phyloP scores from a whole-genome alignment of 2,113 vertebrate genomes.

The Dasypus novemcinctus region DNA sequence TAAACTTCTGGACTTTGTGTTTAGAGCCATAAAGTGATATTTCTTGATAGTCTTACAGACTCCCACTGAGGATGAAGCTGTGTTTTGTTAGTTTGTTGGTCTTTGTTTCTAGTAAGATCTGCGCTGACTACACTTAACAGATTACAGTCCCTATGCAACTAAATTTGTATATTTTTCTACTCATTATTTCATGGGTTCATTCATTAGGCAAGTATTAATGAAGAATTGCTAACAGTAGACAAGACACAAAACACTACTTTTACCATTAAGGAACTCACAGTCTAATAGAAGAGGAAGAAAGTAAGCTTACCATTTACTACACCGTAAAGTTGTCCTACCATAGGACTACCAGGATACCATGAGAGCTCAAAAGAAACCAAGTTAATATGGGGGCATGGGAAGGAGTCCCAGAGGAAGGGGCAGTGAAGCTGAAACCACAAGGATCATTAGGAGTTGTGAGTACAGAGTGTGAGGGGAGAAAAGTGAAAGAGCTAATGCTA shows the following conservation, averaged over 20 bases:
- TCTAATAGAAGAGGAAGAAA: not conserved
- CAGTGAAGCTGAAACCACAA: not conserved
- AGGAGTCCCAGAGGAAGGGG: not conserved
- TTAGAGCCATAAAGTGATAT: not conserved
- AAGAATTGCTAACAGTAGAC: not conserved
- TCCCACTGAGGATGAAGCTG: not conserved
- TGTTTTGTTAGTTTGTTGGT: not conserved
- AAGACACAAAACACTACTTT: not conserved
- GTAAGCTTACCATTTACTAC: not conserved
- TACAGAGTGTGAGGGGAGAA: not conserved
- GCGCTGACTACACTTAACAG: not conserved
- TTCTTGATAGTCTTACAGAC: not conserved
- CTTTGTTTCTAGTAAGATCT: not conserved
- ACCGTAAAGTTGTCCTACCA: not conserved
- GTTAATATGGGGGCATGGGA: not conserved
- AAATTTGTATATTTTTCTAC: not conserved
- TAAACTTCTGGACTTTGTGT: not conserved
- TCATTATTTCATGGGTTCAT: not conserved
- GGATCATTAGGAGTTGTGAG: not conserved
- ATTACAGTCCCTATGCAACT: not conserved
- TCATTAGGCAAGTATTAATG: slow-evolving; percentile 16
- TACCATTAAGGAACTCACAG: not conserved
- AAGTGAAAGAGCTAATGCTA: not conserved
- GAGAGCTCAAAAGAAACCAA: not conserved
- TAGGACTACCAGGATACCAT: not conserved